A percentile compares a stretch with the other conserved stretches of the same genome.
These are phyloP conservation scores for Tenrec ecaudatus DNA, from an alignment of 2,113 vertebrate species.

Conservation along the genomic window DNA sequence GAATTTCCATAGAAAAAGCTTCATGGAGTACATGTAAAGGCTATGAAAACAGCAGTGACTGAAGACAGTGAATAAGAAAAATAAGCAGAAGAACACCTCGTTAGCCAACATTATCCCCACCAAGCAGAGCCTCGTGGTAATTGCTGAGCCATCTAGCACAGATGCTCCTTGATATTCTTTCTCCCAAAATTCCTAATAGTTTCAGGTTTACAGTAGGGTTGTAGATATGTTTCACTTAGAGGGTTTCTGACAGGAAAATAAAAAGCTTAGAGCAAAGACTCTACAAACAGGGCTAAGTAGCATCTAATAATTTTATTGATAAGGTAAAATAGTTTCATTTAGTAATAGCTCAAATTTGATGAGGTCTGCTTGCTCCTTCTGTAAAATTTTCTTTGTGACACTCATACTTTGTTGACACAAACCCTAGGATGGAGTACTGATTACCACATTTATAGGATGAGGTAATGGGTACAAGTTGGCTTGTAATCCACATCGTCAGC, in stretches of 20 bases:
- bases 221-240: neutral
- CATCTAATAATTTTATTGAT: constrained; percentile 28
- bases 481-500: no score
- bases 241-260: constrained; percentile 13
- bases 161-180: neutral
- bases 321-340: neutral
- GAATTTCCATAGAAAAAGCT: neutral
- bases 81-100: neutral
- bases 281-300: neutral
- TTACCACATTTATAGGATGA: neutral
- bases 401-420: neutral
- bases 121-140: neutral
- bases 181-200: neutral
- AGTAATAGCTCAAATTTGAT: neutral
- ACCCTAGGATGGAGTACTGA: neutral
- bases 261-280: constrained; percentile 12
- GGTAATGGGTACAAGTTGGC: no score
- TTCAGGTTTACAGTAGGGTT: neutral
- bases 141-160: neutral
- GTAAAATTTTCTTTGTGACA: neutral
- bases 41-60: neutral
- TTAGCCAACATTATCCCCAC: neutral
- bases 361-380: neutral
- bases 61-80: neutral
- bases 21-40: neutral